Evolutionary conservation across 2,888 invertebrate species (phyloP).

Genomic region (Metopia argyrocephala): DNA sequence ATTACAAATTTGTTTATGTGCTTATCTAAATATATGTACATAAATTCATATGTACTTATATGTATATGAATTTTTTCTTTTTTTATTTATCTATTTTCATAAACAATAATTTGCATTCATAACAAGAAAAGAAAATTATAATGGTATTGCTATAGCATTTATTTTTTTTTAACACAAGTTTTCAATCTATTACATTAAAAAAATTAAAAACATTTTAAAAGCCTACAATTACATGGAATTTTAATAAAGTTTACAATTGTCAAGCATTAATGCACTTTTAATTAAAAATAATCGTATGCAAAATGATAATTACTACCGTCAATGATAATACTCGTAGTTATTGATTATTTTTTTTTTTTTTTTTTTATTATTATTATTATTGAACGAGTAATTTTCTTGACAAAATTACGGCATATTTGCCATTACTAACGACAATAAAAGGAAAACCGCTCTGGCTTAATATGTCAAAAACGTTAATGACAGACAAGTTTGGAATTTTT

Average conservation of each 20-base stretch:
- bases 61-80: conserved; percentile 3
- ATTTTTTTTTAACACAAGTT: conserved; percentile 8
- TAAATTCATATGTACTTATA: too few relatives aligned
- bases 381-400: neutral
- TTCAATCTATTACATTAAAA: too few relatives aligned
- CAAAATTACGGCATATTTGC: neutral
- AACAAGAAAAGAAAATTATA: conserved; percentile 52
- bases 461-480: neutral
- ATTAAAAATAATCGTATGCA: conserved; percentile 15
- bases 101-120: conserved; percentile 56
- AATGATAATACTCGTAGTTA: conserved; percentile 11
- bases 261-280: neutral
- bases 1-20: too few relatives aligned
- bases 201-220: too few relatives aligned
- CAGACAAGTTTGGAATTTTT: conserved; percentile 25
- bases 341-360: conserved; percentile 7
- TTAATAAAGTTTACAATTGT: neutral
- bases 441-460: neutral
- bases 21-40: too few relatives aligned
- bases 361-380: neutral
- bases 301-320: conserved; percentile 22
- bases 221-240: too few relatives aligned
- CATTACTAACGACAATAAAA: neutral
- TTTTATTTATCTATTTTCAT: conserved; percentile 7
- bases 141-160: conserved; percentile 8